phyloP scores from a whole-genome alignment of 2,888 invertebrate species.

The Omphaloscelis lunosa region DNA sequence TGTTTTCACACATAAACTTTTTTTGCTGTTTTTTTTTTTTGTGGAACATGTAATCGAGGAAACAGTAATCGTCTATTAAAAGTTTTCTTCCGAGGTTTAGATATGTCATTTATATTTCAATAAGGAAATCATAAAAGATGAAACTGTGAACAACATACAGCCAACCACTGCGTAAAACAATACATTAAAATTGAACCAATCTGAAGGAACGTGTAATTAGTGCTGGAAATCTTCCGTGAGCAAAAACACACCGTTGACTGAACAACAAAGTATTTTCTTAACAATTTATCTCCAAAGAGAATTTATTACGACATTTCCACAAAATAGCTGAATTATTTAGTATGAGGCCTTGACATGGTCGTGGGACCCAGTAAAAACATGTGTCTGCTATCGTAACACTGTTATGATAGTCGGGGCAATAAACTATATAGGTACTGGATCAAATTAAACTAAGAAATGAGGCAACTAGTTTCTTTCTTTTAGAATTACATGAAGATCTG shows the following conservation, averaged over 20 bases:
- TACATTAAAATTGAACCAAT: slow-evolving; percentile 43
- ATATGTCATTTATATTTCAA: slow-evolving; percentile 43
- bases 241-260: slow-evolving; percentile 36
- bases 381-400: slow-evolving; percentile 49
- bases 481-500: slow-evolving; percentile 24
- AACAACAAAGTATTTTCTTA: slow-evolving; percentile 56
- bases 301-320: slow-evolving; percentile 67
- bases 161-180: slow-evolving; percentile 18
- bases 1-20: slow-evolving; percentile 29
- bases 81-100: slow-evolving; percentile 31
- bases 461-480: slow-evolving; percentile 55
- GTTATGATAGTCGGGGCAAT: slow-evolving; percentile 63
- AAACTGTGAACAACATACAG: slow-evolving; percentile 10
- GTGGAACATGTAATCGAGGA: slow-evolving; percentile 41
- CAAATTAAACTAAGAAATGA: slow-evolving; percentile 62
- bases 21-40: slow-evolving; percentile 17
- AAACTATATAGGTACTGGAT: slow-evolving; percentile 58
- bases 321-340: slow-evolving; percentile 67
- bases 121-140: slow-evolving; percentile 52
- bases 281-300: slow-evolving; percentile 60
- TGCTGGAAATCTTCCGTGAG: slow-evolving; percentile 64
- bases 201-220: slow-evolving; percentile 60
- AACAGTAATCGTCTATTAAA: slow-evolving; percentile 35
- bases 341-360: slow-evolving; percentile 65
- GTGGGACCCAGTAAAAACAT: slow-evolving; percentile 57